A percentile compares a stretch with the other conserved stretches of the same genome.
Conservation (phyloP, 2,888 invertebrate species). For the Neuroscelio doddi region DNA sequence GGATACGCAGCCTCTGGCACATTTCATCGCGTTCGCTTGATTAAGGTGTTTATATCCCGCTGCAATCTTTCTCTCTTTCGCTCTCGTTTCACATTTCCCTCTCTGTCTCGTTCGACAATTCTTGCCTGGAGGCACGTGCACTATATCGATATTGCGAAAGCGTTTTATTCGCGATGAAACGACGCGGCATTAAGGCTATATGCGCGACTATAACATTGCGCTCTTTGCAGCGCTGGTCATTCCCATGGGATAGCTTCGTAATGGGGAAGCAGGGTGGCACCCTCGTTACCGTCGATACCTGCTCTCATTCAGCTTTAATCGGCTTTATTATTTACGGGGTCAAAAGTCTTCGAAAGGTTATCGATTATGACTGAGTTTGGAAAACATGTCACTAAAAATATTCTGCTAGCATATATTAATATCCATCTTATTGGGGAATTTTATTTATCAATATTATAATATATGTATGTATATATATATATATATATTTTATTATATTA, state of each 20-base stretch:
- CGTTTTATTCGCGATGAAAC: conserved; percentile 38
- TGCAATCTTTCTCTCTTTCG: conserved; percentile 15
- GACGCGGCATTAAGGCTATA: conserved; percentile 28
- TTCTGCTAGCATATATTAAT: too few relatives aligned
- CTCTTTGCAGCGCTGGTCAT: conserved; percentile 22
- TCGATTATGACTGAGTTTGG: conserved; percentile 7
- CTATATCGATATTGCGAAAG: conserved; percentile 36
- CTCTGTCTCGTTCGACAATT: conserved; percentile 28
- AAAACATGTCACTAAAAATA: conserved; percentile 15
- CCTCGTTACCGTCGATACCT: conserved; percentile 11
- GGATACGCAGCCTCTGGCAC: conserved; percentile 25
- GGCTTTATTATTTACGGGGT: conserved; percentile 39
- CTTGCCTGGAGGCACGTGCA: conserved; percentile 35
- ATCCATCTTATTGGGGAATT: neutral
- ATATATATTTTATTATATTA: too few relatives aligned
- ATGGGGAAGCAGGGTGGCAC: conserved; percentile 4
- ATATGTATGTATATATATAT: too few relatives aligned
- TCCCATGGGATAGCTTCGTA: conserved; percentile 19
- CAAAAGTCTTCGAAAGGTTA: conserved; percentile 20
- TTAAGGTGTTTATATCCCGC: conserved; percentile 21
- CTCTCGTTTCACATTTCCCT: neutral
- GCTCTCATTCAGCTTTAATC: conserved; percentile 26
- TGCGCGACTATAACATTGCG: conserved; percentile 20
- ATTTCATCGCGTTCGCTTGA: conserved; percentile 27
- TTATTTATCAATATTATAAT: neutral